These are phyloP conservation scores for Galaxias olidus DNA, from an alignment of 2,797 vertebrate species.

Conservation along the genomic window DNA sequence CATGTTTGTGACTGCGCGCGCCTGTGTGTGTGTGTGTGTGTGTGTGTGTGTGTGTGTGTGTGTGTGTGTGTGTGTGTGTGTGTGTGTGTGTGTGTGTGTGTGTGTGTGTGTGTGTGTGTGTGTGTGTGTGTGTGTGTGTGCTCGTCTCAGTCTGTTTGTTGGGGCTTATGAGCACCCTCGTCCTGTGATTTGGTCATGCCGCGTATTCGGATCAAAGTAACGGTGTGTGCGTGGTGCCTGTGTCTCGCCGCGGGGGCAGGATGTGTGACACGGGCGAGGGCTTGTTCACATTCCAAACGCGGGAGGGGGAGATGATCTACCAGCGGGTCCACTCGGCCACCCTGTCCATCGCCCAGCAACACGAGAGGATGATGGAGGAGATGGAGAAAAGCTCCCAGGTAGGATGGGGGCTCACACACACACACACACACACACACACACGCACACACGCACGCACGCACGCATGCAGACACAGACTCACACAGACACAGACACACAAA, in stretches of 20 bases:
- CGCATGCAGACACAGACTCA: too few relatives aligned
- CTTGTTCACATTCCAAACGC: constrained; percentile 98
- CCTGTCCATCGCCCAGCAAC: constrained; percentile 96
- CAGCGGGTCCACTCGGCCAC: constrained; percentile 98
- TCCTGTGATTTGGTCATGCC: background rate
- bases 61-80: constrained; percentile 27
- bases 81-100: constrained; percentile 37
- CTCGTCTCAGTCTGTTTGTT: constrained; percentile 15
- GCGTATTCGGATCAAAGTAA: too few relatives aligned
- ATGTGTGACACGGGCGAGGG: constrained; percentile 99
- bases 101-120: constrained; percentile 42
- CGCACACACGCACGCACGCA: too few relatives aligned
- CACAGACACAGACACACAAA: too few relatives aligned
- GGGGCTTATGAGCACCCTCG: background rate
- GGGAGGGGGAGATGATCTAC: constrained; percentile 99
- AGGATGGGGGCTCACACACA: constrained; percentile 22
- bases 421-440: background rate
- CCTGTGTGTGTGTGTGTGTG: constrained; percentile 16
- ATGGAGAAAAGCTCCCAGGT: constrained; percentile 98
- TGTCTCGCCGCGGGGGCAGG: constrained; percentile 69
- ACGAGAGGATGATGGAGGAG: constrained; percentile 96
- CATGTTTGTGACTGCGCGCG: constrained; percentile 43
- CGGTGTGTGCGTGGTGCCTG: too few relatives aligned
- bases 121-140: constrained; percentile 34
- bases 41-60: constrained; percentile 8